Base-by-base conservation (phyloP, 2,113 vertebrate genomes). In the Ibidorhyncha struthersii region DNA sequence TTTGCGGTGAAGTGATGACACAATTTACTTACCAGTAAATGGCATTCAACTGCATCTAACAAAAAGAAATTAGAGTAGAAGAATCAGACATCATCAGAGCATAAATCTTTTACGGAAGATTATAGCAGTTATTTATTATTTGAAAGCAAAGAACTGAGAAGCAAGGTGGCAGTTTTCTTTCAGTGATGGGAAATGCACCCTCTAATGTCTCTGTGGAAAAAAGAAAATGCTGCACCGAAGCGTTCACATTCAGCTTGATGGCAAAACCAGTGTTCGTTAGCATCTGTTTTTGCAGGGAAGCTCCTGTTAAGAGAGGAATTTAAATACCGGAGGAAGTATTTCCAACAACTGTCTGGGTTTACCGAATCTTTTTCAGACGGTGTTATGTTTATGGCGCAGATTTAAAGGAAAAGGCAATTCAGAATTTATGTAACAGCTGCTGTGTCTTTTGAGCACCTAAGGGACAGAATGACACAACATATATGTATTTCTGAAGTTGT, bases 351-450 rank as follows among this genome's bases (percentile, higher is more conserved):
- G 86, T 94, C 97, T 95, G 63, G 91, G 81, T 86, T 95, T 95
- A 47, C 95, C 7, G 12, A 96, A 14, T 90, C 91, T 97, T 91
- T 93, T 85, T 93, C 86, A 93, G 94, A 93, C 61, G 63, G 89
- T n/a, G 55, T 96, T 92, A 92, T 87, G 93, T 97, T 96, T 83
- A 70, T 95, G 91, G 93, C 8, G 13, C 63, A 83, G 90, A 82
- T 63, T 97, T 78, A 50, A 94, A 94, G 86, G 52, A 89, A 94
- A 93, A 85, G 90, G 96, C 93, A 89, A 94, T 97, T 96, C 86
- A 88, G 78, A 93, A 87, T 94, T 86, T 93, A 97, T 93, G 91
- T 78, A 98, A 89, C 93, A 97, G 88, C 89, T 89, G 93, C 73
- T 93, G 43, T 87, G 71, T 21, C 83, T 95, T 96, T 90, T 82